Percentiles rank a stretch among this genome's conserved stretches.
Conservation (phyloP, 1,140 invertebrate genomes). For the Drosophila mayri region DNA sequence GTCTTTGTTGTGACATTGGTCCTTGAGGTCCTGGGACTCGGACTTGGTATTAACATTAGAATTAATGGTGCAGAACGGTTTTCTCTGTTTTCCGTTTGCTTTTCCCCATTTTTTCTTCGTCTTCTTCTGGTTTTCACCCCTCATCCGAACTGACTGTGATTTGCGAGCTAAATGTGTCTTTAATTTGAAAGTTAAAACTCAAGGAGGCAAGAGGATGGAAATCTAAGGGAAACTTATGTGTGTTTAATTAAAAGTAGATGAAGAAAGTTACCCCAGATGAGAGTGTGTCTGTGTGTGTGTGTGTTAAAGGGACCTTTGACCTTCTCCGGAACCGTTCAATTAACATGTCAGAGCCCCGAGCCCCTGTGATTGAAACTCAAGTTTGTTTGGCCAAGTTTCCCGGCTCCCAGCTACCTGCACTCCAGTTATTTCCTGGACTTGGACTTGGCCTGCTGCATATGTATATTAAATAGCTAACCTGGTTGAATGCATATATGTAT, state of each 20-base stretch:
- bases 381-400: constrained; percentile 34
- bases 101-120: constrained; percentile 18
- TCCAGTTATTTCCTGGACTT: not conserved
- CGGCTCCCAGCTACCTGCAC: not conserved
- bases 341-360: constrained; percentile 36
- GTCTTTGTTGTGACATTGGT: constrained; percentile 52
- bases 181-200: constrained; percentile 72
- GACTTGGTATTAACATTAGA: constrained; percentile 78
- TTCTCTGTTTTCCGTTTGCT: constrained; percentile 43
- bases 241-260: constrained; percentile 47
- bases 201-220: constrained; percentile 31
- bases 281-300: not conserved
- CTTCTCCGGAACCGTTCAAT: constrained; percentile 22
- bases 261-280: constrained; percentile 12
- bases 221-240: constrained; percentile 28
- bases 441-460: not conserved
- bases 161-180: constrained; percentile 72
- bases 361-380: constrained; percentile 32
- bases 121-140: constrained; percentile 1
- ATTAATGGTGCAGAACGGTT: constrained; percentile 77
- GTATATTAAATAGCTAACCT: constrained; percentile 31
- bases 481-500: constrained; percentile 8
- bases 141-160: constrained; percentile 25
- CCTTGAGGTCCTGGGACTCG: constrained; percentile 47
- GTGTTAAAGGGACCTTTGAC: constrained; percentile 1